A percentile compares a stretch with the other conserved stretches of the same genome.
phyloP scores from a whole-genome alignment of 2,797 vertebrate genomes.

The Luscinia megarhynchos region DNA sequence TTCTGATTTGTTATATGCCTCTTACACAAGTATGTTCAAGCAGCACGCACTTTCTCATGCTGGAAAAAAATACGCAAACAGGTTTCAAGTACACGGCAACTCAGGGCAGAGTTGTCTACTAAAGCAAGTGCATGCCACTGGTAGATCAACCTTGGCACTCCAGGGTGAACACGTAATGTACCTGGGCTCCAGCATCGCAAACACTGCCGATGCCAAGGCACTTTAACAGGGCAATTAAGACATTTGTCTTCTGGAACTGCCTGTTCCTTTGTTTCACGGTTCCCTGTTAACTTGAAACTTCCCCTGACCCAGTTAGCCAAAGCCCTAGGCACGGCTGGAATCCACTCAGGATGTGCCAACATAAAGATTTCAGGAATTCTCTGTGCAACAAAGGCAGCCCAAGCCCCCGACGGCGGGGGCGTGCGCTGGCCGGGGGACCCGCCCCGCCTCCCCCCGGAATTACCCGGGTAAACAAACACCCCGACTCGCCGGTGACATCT shows the following conservation, averaged over 20 bases:
- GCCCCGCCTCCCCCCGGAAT: neutral
- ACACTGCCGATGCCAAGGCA: neutral
- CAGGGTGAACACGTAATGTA: neutral
- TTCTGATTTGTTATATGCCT: neutral
- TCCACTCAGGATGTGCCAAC: slow-evolving; percentile 61
- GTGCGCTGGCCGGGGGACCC: neutral
- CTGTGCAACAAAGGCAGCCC: neutral
- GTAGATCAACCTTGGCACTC: neutral
- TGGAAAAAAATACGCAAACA: neutral
- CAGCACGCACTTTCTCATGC: neutral
- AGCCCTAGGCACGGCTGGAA: slow-evolving; percentile 68
- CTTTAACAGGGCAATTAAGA: neutral
- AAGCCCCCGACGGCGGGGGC: neutral
- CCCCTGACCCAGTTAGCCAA: slow-evolving; percentile 45
- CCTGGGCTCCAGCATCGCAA: neutral
- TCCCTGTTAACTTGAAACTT: slow-evolving; percentile 34
- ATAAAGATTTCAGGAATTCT: slow-evolving; percentile 29
- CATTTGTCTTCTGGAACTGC: neutral
- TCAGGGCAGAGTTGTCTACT: neutral
- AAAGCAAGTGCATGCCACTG: neutral
- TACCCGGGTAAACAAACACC: neutral
- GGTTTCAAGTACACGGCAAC: neutral
- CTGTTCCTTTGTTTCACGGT: slow-evolving; percentile 25
- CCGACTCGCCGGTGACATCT: neutral
- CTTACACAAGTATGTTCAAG: neutral